These are phyloP conservation scores for Dasysyrphus albostriatus DNA, from an alignment of 2,888 invertebrate species.

Conservation along the genomic window DNA sequence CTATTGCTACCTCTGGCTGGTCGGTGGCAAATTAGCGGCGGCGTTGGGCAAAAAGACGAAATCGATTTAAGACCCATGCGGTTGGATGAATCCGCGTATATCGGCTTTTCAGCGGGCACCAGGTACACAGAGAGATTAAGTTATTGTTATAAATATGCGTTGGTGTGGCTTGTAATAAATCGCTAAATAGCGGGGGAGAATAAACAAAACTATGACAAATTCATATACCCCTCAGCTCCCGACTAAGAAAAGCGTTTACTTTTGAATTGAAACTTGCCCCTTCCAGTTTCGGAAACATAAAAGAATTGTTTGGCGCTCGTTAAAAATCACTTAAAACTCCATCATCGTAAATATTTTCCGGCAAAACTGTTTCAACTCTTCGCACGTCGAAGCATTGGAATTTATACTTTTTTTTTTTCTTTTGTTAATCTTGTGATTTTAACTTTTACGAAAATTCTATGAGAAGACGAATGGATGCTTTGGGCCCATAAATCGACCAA, in stretches of 20 bases:
- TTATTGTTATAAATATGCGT: constrained; percentile 47
- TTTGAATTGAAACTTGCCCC: neutral
- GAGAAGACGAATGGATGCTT: constrained; percentile 6
- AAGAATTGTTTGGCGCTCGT: constrained; percentile 60
- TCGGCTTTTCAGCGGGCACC: neutral
- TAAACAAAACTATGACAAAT: constrained; percentile 60
- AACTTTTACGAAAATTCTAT: neutral
- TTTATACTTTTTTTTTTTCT: constrained; percentile 34
- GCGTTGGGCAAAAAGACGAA: constrained; percentile 10
- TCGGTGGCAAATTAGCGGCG: no score
- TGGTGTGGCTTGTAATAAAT: constrained; percentile 45
- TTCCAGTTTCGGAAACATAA: constrained; percentile 23
- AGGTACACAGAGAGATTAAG: constrained; percentile 40
- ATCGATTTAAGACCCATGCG: constrained; percentile 35
- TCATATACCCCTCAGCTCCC: neutral
- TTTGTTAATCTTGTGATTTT: constrained; percentile 31
- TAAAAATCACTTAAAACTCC: constrained; percentile 75
- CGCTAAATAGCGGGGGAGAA: constrained; percentile 38
- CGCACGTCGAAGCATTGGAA: constrained; percentile 2
- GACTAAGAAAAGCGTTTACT: neutral
- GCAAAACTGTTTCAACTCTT: constrained; percentile 12
- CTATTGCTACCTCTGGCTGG: neutral
- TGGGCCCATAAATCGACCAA: constrained; percentile 39
- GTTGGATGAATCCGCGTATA: neutral
- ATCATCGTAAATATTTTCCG: constrained; percentile 66